These are phyloP conservation scores for Holotrichia oblita DNA, from an alignment of 1,140 invertebrate species.

Conservation along the genomic window DNA sequence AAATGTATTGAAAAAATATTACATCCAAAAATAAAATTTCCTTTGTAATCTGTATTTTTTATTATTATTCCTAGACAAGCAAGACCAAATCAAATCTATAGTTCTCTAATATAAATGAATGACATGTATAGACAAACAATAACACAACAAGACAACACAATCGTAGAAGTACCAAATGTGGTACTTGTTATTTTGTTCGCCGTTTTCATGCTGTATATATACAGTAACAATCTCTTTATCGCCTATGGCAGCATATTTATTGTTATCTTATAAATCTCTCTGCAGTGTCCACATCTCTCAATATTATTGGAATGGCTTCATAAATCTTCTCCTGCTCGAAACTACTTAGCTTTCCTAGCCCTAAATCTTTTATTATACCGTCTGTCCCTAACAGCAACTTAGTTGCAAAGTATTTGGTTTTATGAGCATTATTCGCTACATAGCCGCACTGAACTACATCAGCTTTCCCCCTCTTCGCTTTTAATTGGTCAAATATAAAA, in stretches of 20 bases:
- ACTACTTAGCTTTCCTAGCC: constrained; percentile 83
- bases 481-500: constrained; percentile 83
- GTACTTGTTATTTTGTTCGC: neutral
- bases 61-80: too few relatives aligned
- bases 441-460: constrained; percentile 93
- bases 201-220: neutral
- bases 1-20: too few relatives aligned
- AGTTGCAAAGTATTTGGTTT: constrained; percentile 92
- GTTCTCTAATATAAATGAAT: too few relatives aligned
- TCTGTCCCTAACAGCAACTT: constrained; percentile 89
- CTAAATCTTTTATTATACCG: constrained; percentile 92
- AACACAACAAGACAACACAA: too few relatives aligned
- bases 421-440: constrained; percentile 79
- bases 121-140: too few relatives aligned
- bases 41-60: too few relatives aligned
- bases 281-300: constrained; percentile 94
- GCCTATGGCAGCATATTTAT: neutral
- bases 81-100: too few relatives aligned
- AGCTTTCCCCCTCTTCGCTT: constrained; percentile 84
- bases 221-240: neutral
- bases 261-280: constrained; percentile 60
- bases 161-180: too few relatives aligned
- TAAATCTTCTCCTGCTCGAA: constrained; percentile 87
- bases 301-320: constrained; percentile 90
- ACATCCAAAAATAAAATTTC: too few relatives aligned